These are phyloP conservation scores for Tetragonula clypearis DNA, from an alignment of 1,140 invertebrate species.

Conservation along the genomic window DNA sequence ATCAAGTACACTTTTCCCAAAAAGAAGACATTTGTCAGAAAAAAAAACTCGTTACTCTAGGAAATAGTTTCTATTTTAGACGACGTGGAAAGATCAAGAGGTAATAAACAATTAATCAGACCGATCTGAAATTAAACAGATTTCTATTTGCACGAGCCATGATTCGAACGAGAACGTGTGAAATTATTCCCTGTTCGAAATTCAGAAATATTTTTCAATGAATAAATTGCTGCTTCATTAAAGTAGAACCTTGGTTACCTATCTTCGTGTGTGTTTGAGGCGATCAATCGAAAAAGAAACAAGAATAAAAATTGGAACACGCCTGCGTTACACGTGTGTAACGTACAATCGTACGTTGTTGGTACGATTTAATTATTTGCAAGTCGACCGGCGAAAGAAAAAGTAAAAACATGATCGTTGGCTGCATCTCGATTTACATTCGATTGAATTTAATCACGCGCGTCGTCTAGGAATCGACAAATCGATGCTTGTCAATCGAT, in stretches of 20 bases:
- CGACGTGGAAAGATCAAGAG: not conserved
- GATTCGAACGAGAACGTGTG: no score
- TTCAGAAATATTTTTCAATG: not conserved
- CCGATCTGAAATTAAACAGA: not conserved
- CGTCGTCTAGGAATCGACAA: not conserved
- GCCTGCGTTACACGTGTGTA: not conserved
- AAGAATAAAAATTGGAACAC: no score
- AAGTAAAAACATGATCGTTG: not conserved
- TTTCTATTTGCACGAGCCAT: not conserved
- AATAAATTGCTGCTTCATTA: not conserved
- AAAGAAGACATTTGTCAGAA: no score
- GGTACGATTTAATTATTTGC: not conserved
- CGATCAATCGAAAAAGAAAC: not conserved
- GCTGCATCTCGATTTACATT: not conserved
- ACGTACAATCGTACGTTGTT: no score
- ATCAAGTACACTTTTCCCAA: not conserved
- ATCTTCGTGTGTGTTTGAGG: not conserved
- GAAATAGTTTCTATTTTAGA: not conserved
- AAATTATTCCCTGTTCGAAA: not conserved
- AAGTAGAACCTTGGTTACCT: not conserved
- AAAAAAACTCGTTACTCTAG: not conserved
- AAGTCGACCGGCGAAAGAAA: not conserved
- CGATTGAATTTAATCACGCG: not conserved
- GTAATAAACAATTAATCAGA: not conserved
- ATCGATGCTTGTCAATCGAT: not conserved